phyloP scores from a whole-genome alignment of 2,888 invertebrate species.

The Philereme vetulata region DNA sequence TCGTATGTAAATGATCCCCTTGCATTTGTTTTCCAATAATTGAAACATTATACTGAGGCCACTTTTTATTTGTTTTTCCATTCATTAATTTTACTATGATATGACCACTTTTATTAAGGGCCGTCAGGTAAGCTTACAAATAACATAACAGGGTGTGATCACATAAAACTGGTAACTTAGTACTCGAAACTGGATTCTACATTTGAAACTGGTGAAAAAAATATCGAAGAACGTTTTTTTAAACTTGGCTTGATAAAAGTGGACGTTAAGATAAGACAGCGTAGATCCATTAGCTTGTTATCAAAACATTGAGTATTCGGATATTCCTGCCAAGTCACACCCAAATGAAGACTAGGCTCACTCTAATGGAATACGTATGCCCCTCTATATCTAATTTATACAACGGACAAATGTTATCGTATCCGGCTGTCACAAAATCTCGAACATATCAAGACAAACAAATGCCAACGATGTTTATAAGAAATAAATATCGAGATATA shows the following conservation, averaged over 20 bases:
- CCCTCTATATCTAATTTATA: conserved; percentile 47
- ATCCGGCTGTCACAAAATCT: conserved; percentile 38
- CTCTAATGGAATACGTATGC: conserved; percentile 39
- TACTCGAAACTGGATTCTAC: conserved; percentile 8
- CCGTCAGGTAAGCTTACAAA: neutral
- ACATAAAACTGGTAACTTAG: conserved; percentile 10
- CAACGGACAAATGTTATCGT: conserved; percentile 36
- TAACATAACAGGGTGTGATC: conserved; percentile 6
- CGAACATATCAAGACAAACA: conserved; percentile 36
- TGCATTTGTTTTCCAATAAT: neutral
- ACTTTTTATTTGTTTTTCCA: neutral
- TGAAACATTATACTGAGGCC: neutral
- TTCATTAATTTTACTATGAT: neutral
- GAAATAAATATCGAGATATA: conserved; percentile 40
- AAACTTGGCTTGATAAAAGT: conserved; percentile 6
- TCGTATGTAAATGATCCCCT: neutral
- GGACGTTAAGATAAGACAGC: conserved; percentile 16
- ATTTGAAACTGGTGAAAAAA: conserved; percentile 12
- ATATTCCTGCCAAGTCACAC: conserved; percentile 36
- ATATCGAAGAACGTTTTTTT: conserved; percentile 2
- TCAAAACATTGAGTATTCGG: conserved; percentile 7
- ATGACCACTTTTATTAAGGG: too few species aligned
- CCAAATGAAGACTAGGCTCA: conserved; percentile 27
- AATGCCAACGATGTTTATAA: conserved; percentile 37
- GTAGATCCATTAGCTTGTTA: conserved; percentile 16